phyloP scores from a whole-genome alignment of 2,888 invertebrate species.

The Prosapia bicincta region DNA sequence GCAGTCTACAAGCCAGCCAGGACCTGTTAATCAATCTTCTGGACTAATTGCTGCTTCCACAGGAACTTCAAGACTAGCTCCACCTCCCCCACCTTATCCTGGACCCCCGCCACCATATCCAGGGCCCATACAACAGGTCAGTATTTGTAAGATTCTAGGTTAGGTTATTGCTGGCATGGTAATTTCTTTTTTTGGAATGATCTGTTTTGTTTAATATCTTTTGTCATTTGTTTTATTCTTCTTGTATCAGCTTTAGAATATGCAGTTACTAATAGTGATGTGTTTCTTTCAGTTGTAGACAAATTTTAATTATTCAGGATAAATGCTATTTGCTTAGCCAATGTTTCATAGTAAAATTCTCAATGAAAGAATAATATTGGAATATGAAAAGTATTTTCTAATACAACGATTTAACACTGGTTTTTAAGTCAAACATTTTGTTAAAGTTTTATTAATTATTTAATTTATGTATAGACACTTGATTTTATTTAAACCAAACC shows the following conservation, averaged over 20 bases:
- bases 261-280: not conserved
- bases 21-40: not conserved
- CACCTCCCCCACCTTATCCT: conserved; percentile 63
- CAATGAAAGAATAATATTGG: no score
- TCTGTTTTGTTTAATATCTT: not conserved
- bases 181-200: not conserved
- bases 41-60: not conserved
- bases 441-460: no score
- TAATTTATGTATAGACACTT: no score
- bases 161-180: not conserved
- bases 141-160: not conserved
- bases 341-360: no score
- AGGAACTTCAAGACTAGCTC: conserved; percentile 21
- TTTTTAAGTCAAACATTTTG: no score
- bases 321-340: no score
- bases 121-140: conserved; percentile 46
- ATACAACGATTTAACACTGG: no score
- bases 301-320: no score
- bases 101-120: conserved; percentile 69
- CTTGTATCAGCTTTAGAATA: not conserved
- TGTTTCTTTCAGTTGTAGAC: not conserved
- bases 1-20: not conserved
- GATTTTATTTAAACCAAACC: no score
- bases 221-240: not conserved
- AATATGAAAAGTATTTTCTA: no score